Percentiles rank a stretch among this genome's conserved stretches.
These are phyloP conservation scores for Ictalurus punctatus DNA, from an alignment of 2,113 vertebrate genomes.

Conservation along the genomic window DNA sequence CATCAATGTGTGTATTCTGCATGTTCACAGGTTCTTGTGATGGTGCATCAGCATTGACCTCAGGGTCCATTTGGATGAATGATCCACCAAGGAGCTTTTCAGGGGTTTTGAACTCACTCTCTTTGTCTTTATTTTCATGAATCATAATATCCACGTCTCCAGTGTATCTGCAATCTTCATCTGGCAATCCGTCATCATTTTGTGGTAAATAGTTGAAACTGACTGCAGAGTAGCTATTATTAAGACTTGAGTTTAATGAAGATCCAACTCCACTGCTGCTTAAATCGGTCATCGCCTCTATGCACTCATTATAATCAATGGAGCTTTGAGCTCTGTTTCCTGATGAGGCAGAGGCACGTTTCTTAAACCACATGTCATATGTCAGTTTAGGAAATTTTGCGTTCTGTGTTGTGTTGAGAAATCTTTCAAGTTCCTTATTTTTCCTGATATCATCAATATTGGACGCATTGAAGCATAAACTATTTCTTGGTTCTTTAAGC, in stretches of 20 bases:
- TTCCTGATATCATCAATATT: slow-evolving; percentile 3
- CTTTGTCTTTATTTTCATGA: not conserved
- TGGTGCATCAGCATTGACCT: not conserved
- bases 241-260: not conserved
- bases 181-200: not conserved
- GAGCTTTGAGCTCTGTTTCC: not conserved
- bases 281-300: not conserved
- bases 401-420: not conserved
- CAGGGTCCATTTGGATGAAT: not conserved
- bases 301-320: not conserved
- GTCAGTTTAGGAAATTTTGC: not conserved
- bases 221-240: not conserved
- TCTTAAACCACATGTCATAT: not conserved
- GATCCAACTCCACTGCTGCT: not conserved
- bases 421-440: not conserved
- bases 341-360: not conserved
- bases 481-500: not conserved
- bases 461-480: not conserved
- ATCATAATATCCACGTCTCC: not conserved
- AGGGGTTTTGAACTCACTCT: not conserved
- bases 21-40: not conserved
- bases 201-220: not conserved
- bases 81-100: not conserved
- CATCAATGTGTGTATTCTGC: not conserved
- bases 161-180: not conserved